Evolutionary conservation across 2,113 vertebrate species (phyloP).

Genomic region (Caloenas nicobarica): DNA sequence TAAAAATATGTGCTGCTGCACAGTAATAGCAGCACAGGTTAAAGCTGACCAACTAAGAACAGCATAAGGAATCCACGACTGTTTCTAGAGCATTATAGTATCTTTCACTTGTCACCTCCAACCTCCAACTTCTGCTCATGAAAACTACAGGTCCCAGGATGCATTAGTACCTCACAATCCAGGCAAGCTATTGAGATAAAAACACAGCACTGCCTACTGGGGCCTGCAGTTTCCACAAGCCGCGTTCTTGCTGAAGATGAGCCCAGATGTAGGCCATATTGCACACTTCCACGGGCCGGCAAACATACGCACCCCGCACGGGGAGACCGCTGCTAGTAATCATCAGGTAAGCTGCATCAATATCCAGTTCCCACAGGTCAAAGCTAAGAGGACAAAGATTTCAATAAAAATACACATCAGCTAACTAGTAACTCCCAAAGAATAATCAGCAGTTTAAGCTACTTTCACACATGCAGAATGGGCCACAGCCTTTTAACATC

Average conservation of each 20-base stretch:
- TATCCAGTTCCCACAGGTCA: rapidly evolving
- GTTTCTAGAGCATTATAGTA: neutral
- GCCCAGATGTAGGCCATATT: slow-evolving; percentile 40
- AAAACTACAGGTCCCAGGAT: slow-evolving; percentile 74
- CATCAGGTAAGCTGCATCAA: neutral
- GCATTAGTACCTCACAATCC: neutral
- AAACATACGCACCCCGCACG: rapidly evolving
- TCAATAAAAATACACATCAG: neutral
- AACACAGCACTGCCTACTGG: slow-evolving; percentile 61
- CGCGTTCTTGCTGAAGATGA: neutral
- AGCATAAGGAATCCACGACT: rapidly evolving
- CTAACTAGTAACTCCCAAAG: neutral
- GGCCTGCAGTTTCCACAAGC: slow-evolving; percentile 59
- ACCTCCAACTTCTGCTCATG: neutral
- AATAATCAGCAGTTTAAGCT: neutral
- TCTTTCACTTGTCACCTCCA: neutral
- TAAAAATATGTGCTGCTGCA: neutral
- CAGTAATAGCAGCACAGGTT: neutral
- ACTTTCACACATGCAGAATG: neutral
- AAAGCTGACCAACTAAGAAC: slow-evolving; percentile 27
- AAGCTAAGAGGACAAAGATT: neutral
- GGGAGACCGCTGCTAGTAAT: neutral
- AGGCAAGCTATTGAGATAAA: neutral
- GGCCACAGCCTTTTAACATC: neutral
- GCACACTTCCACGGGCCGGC: neutral